Percentiles rank a stretch among this genome's conserved stretches.
These are phyloP conservation scores for Phrynocephalus versicolor DNA, from an alignment of 2,113 vertebrate genomes.

Conservation along the genomic window DNA sequence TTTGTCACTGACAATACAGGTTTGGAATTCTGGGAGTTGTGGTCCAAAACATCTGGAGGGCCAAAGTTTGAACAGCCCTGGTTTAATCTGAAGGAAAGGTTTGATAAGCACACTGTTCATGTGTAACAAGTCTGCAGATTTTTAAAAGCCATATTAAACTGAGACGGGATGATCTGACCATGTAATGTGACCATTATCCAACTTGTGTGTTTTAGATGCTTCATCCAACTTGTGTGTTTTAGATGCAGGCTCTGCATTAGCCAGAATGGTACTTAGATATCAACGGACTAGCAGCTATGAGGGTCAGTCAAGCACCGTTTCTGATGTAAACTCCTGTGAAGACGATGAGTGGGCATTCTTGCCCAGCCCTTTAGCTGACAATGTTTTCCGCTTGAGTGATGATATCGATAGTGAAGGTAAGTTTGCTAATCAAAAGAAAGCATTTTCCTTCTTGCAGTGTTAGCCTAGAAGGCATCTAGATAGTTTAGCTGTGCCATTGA, in stretches of 20 bases:
- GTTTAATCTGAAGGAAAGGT: too few relatives aligned
- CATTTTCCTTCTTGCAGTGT: background rate
- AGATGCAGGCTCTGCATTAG: conserved; percentile 84
- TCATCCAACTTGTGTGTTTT: conserved; percentile 17
- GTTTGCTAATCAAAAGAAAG: background rate
- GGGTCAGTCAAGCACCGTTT: conserved; percentile 55
- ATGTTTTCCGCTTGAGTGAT: conserved; percentile 75
- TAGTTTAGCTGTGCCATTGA: background rate
- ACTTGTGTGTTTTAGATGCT: background rate
- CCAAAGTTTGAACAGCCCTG: too few relatives aligned
- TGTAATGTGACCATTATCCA: too few relatives aligned
- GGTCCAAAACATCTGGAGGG: too few relatives aligned
- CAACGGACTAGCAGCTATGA: conserved; percentile 76
- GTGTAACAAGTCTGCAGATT: background rate
- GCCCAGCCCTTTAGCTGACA: conserved; percentile 78
- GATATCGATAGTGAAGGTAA: conserved; percentile 91
- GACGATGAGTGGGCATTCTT: conserved; percentile 83
- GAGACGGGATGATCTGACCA: background rate
- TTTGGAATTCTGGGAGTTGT: too few relatives aligned
- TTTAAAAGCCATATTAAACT: background rate
- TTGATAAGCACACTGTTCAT: background rate
- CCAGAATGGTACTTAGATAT: conserved; percentile 81
- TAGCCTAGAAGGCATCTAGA: background rate
- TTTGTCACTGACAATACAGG: too few relatives aligned
- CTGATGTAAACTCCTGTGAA: conserved; percentile 73